phyloP scores from a whole-genome alignment of 1,140 invertebrate species.

The Drosophila lacertosa region DNA sequence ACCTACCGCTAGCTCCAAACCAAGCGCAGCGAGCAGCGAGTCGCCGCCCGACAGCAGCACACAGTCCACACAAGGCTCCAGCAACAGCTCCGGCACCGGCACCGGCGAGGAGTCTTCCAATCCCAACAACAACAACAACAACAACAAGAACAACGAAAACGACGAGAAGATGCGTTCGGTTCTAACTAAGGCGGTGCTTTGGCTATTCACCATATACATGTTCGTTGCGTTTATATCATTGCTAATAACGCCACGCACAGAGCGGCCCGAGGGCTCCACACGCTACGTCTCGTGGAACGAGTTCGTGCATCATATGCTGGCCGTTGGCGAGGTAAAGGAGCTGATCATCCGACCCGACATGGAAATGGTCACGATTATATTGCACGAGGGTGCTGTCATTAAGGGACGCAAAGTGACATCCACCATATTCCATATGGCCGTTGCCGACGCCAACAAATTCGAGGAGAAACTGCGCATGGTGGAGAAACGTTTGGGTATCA shows the following conservation, averaged over 20 bases:
- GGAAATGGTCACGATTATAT: constrained; percentile 92
- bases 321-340: constrained; percentile 96
- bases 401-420: constrained; percentile 88
- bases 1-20: not conserved
- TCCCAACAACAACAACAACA: constrained; percentile 86
- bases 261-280: constrained; percentile 87
- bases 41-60: constrained; percentile 1
- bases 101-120: constrained; percentile 80
- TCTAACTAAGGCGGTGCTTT: constrained; percentile 89
- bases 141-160: constrained; percentile 86
- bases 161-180: constrained; percentile 88
- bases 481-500: constrained; percentile 92
- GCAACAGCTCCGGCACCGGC: constrained; percentile 24
- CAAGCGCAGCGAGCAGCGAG: not conserved
- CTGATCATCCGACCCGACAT: constrained; percentile 92
- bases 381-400: constrained; percentile 93
- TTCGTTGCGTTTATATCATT: constrained; percentile 88
- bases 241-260: constrained; percentile 88
- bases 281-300: constrained; percentile 97
- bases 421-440: constrained; percentile 90
- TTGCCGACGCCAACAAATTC: constrained; percentile 92
- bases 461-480: constrained; percentile 94
- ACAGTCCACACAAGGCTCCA: constrained; percentile 1
- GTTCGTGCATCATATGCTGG: constrained; percentile 96
- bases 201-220: constrained; percentile 90